A percentile compares a stretch with the other conserved stretches of the same genome.
phyloP scores from a whole-genome alignment of 2,113 vertebrate species.

The Silurus asotus region DNA sequence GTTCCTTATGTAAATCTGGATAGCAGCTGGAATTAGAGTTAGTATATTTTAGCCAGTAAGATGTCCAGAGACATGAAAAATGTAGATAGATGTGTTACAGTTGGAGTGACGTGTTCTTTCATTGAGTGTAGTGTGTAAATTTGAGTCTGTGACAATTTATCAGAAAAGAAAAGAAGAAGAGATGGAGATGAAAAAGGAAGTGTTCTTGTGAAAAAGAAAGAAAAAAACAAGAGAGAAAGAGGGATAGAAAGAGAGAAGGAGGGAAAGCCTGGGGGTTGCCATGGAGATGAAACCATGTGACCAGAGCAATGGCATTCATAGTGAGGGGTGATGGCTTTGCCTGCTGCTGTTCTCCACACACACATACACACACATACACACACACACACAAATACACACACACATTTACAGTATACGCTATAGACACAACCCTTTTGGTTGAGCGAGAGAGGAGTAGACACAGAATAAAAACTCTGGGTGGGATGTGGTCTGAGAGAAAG shows the following conservation, averaged over 20 bases:
- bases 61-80: constrained; percentile 8
- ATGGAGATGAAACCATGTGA: constrained; percentile 55
- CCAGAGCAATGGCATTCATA: constrained; percentile 48
- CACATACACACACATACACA: background rate
- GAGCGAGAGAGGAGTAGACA: background rate
- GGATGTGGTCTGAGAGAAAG: background rate
- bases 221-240: constrained; percentile 25
- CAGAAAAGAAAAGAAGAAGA: constrained; percentile 1
- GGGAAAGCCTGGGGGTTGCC: constrained; percentile 52
- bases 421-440: background rate
- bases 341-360: constrained; percentile 45
- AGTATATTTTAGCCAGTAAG: background rate
- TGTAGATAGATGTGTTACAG: constrained; percentile 6
- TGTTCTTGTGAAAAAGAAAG: constrained; percentile 5
- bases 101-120: background rate
- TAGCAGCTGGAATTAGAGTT: constrained; percentile 6
- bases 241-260: constrained; percentile 27
- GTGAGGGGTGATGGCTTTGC: constrained; percentile 44
- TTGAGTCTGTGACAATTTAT: background rate
- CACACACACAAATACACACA: background rate
- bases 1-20: constrained; percentile 3
- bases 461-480: background rate
- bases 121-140: background rate
- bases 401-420: background rate
- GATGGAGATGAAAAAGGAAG: background rate